A percentile compares a stretch with the other conserved stretches of the same genome.
These are phyloP conservation scores for Odontamblyopus lacepedii DNA, from an alignment of 2,797 vertebrate genomes.

Conservation along the genomic window DNA sequence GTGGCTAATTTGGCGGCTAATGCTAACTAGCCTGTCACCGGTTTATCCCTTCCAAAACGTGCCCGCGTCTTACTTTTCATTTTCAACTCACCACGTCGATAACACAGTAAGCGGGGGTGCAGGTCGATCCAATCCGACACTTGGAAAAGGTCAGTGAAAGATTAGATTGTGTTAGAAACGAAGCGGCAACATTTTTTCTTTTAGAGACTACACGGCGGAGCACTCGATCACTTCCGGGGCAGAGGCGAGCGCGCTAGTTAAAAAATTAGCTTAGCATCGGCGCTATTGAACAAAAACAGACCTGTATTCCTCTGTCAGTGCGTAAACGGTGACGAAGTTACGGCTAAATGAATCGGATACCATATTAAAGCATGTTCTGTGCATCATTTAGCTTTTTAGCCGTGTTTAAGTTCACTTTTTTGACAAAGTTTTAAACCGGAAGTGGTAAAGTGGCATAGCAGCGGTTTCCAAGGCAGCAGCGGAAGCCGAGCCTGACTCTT, in stretches of 20 bases:
- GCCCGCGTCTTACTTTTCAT: neutral
- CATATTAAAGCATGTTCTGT: neutral
- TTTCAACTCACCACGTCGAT: constrained; percentile 39
- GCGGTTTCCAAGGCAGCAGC: constrained; percentile 76
- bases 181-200: constrained; percentile 16
- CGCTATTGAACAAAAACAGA: no score
- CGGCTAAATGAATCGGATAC: fast-evolving
- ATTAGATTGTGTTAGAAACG: constrained; percentile 3
- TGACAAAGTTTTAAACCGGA: neutral
- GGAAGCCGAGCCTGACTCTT: constrained; percentile 9
- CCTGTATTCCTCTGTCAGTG: neutral
- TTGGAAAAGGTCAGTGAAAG: constrained; percentile 1
- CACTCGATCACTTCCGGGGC: constrained; percentile 58
- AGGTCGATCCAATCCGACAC: constrained; percentile 6
- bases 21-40: constrained; percentile 33
- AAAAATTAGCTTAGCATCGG: constrained; percentile 11
- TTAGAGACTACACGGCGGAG: constrained; percentile 10
- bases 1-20: constrained; percentile 38
- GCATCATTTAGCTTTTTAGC: neutral
- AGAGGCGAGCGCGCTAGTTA: constrained; percentile 45
- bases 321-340: neutral
- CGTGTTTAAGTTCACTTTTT: neutral
- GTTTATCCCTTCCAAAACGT: neutral
- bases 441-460: constrained; percentile 1
- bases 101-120: constrained; percentile 4